Conservation (phyloP, 2,888 invertebrate species). For the Stenchaetothrips biformis region DNA sequence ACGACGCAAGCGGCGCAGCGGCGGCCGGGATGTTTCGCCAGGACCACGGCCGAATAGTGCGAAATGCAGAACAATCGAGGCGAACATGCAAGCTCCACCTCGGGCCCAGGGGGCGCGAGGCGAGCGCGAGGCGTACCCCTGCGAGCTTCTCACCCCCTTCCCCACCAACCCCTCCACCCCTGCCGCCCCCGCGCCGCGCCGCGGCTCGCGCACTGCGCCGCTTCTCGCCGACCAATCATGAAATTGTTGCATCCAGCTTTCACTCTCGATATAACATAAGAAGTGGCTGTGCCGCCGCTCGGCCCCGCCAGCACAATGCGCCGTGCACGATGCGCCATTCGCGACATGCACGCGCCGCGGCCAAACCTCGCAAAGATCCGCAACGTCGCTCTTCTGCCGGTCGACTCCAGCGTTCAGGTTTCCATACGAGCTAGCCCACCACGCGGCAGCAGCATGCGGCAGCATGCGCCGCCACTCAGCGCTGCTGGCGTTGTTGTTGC, state of each 20-base stretch:
- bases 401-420: too few relatives aligned
- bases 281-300: not conserved
- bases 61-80: not conserved
- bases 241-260: constrained; percentile 25
- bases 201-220: not conserved
- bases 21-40: not conserved
- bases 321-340: not conserved
- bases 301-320: not conserved
- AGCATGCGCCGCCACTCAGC: not conserved
- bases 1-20: too few relatives aligned
- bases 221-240: constrained; percentile 20
- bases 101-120: not conserved
- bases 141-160: too few relatives aligned
- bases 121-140: too few relatives aligned
- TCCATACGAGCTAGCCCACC: not conserved
- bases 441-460: not conserved
- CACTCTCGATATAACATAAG: constrained; percentile 25
- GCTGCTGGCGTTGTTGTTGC: not conserved
- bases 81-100: not conserved
- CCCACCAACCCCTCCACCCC: too few relatives aligned
- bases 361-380: not conserved
- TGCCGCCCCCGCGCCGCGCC: not conserved
- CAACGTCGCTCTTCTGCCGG: too few relatives aligned
- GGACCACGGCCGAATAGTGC: not conserved
- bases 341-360: too few relatives aligned